Percentiles rank a stretch among this genome's conserved stretches.
Evolutionary conservation across 2,113 vertebrate genomes (phyloP).

Genomic region (Mesembrinibis cayennensis): DNA sequence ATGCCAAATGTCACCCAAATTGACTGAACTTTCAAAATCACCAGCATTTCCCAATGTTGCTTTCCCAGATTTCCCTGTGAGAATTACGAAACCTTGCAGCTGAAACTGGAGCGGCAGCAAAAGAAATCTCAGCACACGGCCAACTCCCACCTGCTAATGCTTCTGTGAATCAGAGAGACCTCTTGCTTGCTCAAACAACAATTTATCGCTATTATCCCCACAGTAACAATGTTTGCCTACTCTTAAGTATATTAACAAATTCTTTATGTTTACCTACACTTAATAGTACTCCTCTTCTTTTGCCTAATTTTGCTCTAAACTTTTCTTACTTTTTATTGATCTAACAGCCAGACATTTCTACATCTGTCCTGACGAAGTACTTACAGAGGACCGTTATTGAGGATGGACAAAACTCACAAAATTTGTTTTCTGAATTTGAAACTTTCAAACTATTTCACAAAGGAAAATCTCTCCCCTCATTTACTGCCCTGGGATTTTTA

Average conservation of each 20-base stretch:
- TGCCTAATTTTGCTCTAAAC: background rate
- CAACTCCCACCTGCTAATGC: background rate
- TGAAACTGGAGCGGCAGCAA: background rate
- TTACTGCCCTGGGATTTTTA: background rate
- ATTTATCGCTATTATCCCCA: background rate
- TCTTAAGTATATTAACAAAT: background rate
- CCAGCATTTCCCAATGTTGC: background rate
- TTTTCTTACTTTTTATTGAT: background rate
- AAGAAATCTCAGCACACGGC: background rate
- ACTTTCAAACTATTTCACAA: background rate
- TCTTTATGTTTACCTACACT: background rate
- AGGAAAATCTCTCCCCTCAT: background rate
- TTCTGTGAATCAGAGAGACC: background rate
- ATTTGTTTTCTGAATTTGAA: background rate
- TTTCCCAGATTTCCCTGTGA: background rate
- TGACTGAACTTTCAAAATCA: conserved; percentile 33
- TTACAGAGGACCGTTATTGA: background rate
- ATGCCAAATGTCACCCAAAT: background rate
- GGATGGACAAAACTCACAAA: background rate
- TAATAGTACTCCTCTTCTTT: background rate
- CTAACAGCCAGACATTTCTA: background rate
- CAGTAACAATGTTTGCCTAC: background rate
- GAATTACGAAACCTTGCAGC: background rate
- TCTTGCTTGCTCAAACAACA: background rate
- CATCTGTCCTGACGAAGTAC: background rate